Conservation (phyloP, 2,888 invertebrate species). For the Drosophila diplacantha region DNA sequence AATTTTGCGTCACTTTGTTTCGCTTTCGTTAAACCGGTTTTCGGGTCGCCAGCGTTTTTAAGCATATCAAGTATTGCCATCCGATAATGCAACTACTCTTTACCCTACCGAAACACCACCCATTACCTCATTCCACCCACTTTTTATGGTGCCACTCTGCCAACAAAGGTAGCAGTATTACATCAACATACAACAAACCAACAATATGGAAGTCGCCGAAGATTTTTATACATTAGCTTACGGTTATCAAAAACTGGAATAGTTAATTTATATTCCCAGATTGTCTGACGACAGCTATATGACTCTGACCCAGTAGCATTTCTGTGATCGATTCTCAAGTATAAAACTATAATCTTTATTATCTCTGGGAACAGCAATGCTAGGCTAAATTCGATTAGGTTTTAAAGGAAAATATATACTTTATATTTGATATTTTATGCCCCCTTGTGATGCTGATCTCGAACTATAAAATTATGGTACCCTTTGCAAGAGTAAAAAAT, state of each 20-base stretch:
- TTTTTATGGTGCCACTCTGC: slow-evolving; percentile 51
- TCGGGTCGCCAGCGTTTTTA: slow-evolving; percentile 5
- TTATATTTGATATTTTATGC: no score
- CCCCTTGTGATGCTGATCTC: not conserved
- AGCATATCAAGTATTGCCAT: slow-evolving; percentile 31
- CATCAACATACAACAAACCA: slow-evolving; percentile 47
- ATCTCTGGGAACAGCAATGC: not conserved
- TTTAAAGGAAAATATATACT: not conserved
- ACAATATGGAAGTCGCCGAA: not conserved
- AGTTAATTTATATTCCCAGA: not conserved
- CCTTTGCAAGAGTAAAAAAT: slow-evolving; percentile 1
- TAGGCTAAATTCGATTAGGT: not conserved
- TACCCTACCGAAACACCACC: slow-evolving; percentile 1
- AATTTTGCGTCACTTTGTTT: slow-evolving; percentile 31
- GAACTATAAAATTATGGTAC: slow-evolving; percentile 21
- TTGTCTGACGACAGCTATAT: not conserved
- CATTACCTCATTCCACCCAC: slow-evolving; percentile 22
- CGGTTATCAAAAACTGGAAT: not conserved
- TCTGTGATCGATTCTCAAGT: not conserved
- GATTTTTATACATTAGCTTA: not conserved
- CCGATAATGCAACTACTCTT: slow-evolving; percentile 21
- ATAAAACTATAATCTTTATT: not conserved
- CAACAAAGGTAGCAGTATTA: slow-evolving; percentile 61
- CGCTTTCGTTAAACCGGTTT: slow-evolving; percentile 40
- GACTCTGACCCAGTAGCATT: not conserved